A percentile compares a stretch with the other conserved stretches of the same genome.
phyloP scores from a whole-genome alignment of 2,113 vertebrate genomes.

The Synodontis membranacea region DNA sequence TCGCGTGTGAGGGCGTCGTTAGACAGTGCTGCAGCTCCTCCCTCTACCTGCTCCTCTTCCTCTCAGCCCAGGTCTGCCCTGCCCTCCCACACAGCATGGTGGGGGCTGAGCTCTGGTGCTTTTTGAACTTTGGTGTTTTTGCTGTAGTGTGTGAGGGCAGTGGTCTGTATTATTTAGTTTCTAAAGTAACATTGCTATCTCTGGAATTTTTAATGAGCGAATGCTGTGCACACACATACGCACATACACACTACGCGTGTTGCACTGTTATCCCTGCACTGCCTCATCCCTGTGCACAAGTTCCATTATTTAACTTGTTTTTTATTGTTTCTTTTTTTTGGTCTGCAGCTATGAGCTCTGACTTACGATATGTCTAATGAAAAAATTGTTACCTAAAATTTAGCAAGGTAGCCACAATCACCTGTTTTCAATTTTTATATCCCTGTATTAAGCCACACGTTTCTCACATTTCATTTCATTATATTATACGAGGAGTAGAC shows the following conservation, averaged over 20 bases:
- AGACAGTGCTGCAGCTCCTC: slow-evolving; percentile 61
- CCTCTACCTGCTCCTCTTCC: slow-evolving; percentile 69
- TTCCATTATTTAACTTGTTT: neutral
- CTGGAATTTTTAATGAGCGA: neutral
- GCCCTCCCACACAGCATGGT: slow-evolving; percentile 72
- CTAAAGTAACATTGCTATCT: neutral
- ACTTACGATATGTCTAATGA: neutral
- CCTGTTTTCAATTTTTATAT: neutral
- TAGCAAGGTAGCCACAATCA: neutral
- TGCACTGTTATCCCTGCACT: slow-evolving; percentile 4
- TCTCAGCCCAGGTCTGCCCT: slow-evolving; percentile 79
- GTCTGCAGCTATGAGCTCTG: neutral
- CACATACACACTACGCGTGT: slow-evolving; percentile 2
- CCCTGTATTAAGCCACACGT: neutral
- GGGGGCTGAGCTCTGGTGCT: slow-evolving; percentile 56
- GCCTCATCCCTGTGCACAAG: neutral
- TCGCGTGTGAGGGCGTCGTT: slow-evolving; percentile 82
- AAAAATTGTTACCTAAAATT: neutral
- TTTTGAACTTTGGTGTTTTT: slow-evolving; percentile 63
- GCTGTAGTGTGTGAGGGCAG: slow-evolving; percentile 26
- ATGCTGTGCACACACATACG: neutral
- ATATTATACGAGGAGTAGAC: neutral
- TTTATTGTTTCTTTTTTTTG: neutral
- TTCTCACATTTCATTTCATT: neutral
- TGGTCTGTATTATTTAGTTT: neutral